A percentile compares a stretch with the other conserved stretches of the same genome.
Evolutionary conservation across 2,797 vertebrate species (phyloP).

Genomic region (Poecilia picta): DNA sequence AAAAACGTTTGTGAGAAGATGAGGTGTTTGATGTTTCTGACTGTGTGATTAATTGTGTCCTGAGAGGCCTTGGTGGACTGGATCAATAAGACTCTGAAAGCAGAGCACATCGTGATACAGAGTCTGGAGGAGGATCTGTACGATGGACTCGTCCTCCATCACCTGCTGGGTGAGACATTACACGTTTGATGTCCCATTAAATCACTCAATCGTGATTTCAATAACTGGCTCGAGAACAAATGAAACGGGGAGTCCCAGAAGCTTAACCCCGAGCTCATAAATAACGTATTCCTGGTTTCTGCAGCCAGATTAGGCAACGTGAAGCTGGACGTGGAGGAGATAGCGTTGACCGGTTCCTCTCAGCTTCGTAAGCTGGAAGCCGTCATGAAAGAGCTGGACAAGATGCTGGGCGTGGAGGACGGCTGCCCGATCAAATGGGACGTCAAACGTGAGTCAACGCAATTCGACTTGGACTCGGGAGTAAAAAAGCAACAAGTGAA

Average conservation of each 20-base stretch:
- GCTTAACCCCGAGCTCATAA: background rate
- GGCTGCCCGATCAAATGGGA: slow-evolving; percentile 82
- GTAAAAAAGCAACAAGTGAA: slow-evolving; percentile 43
- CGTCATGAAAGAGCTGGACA: slow-evolving; percentile 81
- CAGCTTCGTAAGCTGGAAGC: slow-evolving; percentile 87
- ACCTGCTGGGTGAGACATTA: slow-evolving; percentile 88
- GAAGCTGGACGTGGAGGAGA: slow-evolving; percentile 85
- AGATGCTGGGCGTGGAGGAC: slow-evolving; percentile 77
- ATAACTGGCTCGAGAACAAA: slow-evolving; percentile 2
- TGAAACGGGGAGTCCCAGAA: background rate
- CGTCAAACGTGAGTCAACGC: slow-evolving; percentile 83
- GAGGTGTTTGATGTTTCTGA: slow-evolving; percentile 45
- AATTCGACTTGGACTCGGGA: slow-evolving; percentile 21
- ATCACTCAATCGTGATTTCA: slow-evolving; percentile 12
- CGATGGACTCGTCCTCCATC: slow-evolving; percentile 95
- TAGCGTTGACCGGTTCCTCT: slow-evolving; percentile 80
- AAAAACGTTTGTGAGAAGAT: slow-evolving; percentile 22
- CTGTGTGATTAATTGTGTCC: slow-evolving; percentile 58
- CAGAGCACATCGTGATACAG: slow-evolving; percentile 90
- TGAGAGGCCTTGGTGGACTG: slow-evolving; percentile 85
- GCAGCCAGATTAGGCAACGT: slow-evolving; percentile 81
- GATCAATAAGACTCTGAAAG: slow-evolving; percentile 88
- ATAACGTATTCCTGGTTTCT: background rate
- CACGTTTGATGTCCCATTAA: slow-evolving; percentile 29
- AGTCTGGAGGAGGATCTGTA: slow-evolving; percentile 92